Base-by-base conservation (phyloP, 2,113 vertebrate species). In the Agapornis roseicollis region DNA sequence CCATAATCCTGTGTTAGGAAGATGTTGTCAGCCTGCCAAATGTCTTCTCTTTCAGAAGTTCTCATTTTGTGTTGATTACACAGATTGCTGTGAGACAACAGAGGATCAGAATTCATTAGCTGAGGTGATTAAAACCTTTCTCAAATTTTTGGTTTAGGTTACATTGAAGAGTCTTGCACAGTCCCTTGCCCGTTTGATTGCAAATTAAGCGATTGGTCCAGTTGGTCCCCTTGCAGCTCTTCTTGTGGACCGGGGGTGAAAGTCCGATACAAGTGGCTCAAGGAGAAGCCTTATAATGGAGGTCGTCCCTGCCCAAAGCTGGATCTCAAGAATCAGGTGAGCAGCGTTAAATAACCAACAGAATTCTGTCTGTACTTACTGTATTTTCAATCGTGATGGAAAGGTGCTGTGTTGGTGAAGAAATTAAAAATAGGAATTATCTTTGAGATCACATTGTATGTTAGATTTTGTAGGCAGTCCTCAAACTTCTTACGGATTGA, bases 321-420 rank as follows among this genome's bases (percentile, higher is more conserved):
- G 95, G 99, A 99, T 97, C 98, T 99, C 84, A 99, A 98, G 98
- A 99, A 99, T 95, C 99, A 99, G 99, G 99, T 99, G 98, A 98
- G 98, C 53, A 25, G 35, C 7, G 3, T 52, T 64, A 35, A 50
- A 28, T 5, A 70, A 76, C 60, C 85, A 80, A 10, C 53, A 87
- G 73, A 85, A 70, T 18, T 25, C 61, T 69, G 37, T 33, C 27
- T 56, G 37, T 66, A 42, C 53, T 80, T 56, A 15, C 56, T 73
- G 19, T 33, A 17, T 25, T 56, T 17, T 53, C 28, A 5, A 46
- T 10, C 19, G 7, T 55, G 53, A 61, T 52, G 33, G 31, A 29
- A 27, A 73, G 37, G 28, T 52, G 6, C 42, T 58, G 18, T 55
- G 64, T 56, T 89, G 81, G 17, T n/a, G 68, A 49, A 39, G 50